Conservation (phyloP, 2,113 vertebrate species). For the Pimephales promelas region DNA sequence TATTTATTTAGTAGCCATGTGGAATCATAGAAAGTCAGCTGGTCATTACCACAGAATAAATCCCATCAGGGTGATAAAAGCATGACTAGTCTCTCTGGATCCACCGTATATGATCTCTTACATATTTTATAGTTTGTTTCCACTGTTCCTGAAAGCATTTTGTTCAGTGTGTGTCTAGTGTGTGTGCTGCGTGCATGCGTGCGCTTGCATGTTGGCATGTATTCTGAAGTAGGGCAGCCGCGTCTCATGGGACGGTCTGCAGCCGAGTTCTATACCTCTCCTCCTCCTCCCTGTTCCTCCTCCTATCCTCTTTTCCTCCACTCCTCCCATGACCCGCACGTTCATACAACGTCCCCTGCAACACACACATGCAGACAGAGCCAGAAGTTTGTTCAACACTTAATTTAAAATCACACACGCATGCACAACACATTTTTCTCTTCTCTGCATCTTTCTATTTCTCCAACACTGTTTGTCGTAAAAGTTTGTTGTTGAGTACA, state of each 20-base stretch:
- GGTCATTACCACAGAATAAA: background rate
- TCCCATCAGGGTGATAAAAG: slow-evolving; percentile 5
- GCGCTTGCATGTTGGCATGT: slow-evolving; percentile 26
- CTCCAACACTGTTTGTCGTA: background rate
- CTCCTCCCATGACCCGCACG: slow-evolving; percentile 28
- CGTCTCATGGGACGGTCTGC: slow-evolving; percentile 61
- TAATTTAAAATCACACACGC: slow-evolving; percentile 61
- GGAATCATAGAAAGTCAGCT: background rate
- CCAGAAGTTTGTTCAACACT: slow-evolving; percentile 63
- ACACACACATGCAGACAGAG: slow-evolving; percentile 42
- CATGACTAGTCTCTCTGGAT: background rate
- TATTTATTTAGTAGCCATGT: background rate
- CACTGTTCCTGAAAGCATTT: slow-evolving; percentile 12
- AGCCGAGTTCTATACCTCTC: slow-evolving; percentile 45
- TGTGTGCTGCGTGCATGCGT: slow-evolving; percentile 13
- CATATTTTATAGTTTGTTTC: background rate
- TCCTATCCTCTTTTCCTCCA: slow-evolving; percentile 57
- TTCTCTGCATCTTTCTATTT: background rate
- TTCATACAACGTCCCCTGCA: slow-evolving; percentile 60
- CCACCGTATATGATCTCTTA: background rate
- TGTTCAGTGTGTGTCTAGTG: slow-evolving; percentile 30
- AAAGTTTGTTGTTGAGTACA: background rate
- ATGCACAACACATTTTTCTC: background rate
- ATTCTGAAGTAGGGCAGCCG: slow-evolving; percentile 67
- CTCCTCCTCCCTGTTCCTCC: slow-evolving; percentile 14